Conservation (phyloP, 1,140 invertebrate species). For the Drosophila prosaltans region DNA sequence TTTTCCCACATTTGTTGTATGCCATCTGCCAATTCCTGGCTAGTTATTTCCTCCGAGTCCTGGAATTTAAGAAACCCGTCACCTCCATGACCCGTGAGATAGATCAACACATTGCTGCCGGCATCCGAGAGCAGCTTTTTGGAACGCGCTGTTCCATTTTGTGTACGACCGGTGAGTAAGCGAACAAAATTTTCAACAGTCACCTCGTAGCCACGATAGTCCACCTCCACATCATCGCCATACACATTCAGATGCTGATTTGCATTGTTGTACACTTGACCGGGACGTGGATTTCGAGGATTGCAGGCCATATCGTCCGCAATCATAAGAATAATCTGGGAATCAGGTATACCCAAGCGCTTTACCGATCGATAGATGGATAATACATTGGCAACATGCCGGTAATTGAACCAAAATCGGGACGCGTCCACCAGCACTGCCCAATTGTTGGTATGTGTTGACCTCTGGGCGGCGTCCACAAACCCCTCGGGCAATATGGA, state of each 20-base stretch:
- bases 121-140: slow-evolving; percentile 98
- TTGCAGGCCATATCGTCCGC: slow-evolving; percentile 99
- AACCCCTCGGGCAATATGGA: slow-evolving; percentile 63
- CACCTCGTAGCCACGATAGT: slow-evolving; percentile 98
- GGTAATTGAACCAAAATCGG: slow-evolving; percentile 99
- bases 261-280: slow-evolving; percentile 98
- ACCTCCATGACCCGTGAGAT: slow-evolving; percentile 98
- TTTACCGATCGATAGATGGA: slow-evolving; percentile 99
- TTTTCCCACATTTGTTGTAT: slow-evolving; percentile 99
- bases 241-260: slow-evolving; percentile 99
- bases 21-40: slow-evolving; percentile 98
- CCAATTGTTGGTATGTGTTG: slow-evolving; percentile 99
- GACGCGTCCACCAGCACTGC: slow-evolving; percentile 99
- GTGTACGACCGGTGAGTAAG: slow-evolving; percentile 95
- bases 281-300: slow-evolving; percentile 98
- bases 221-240: slow-evolving; percentile 99
- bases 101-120: slow-evolving; percentile 98
- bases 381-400: slow-evolving; percentile 99
- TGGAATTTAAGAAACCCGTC: slow-evolving; percentile 99
- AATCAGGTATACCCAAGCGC: slow-evolving; percentile 97
- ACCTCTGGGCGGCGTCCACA: slow-evolving; percentile 69
- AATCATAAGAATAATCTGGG: slow-evolving; percentile 98
- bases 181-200: slow-evolving; percentile 99
- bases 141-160: slow-evolving; percentile 95
- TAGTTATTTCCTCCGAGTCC: slow-evolving; percentile 99